A percentile compares a stretch with the other conserved stretches of the same genome.
These are phyloP conservation scores for Sialis fuliginosa DNA, from an alignment of 2,888 invertebrate species.

Conservation along the genomic window DNA sequence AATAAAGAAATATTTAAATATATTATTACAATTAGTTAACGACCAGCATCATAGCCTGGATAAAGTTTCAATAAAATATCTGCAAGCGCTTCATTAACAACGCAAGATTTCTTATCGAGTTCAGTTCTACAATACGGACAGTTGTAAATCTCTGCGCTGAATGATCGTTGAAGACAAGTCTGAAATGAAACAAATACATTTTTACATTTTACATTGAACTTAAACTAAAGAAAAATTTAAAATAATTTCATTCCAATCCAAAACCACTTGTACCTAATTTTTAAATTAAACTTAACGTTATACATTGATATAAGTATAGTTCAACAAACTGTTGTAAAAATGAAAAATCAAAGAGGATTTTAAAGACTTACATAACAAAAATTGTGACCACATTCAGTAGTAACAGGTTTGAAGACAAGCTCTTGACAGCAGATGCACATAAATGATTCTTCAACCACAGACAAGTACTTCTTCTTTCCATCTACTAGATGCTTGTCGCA, in stretches of 20 bases:
- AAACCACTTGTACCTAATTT: no score
- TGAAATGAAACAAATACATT: constrained; percentile 19
- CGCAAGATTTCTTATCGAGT: constrained; percentile 33
- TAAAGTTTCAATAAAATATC: constrained; percentile 38
- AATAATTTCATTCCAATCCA: no score
- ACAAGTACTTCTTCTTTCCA: constrained; percentile 43
- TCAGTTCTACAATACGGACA: constrained; percentile 54
- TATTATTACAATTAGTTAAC: no score
- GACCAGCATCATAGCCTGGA: constrained; percentile 39
- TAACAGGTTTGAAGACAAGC: constrained; percentile 48
- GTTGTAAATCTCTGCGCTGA: constrained; percentile 36
- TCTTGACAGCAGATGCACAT: constrained; percentile 69
- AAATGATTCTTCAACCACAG: constrained; percentile 44
- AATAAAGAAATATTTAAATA: no score
- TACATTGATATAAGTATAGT: no score
- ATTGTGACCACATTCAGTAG: constrained; percentile 56
- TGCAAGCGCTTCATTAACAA: constrained; percentile 37
- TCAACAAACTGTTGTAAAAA: no score
- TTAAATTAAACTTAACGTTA: no score
- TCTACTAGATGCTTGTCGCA: constrained; percentile 29
- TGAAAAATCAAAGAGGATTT: constrained; percentile 1
- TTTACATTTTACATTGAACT: no score
- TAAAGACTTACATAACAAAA: constrained; percentile 43
- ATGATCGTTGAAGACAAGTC: constrained; percentile 47
- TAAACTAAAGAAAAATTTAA: no score